Evolutionary conservation across 2,888 invertebrate species (phyloP).

Genomic region (Dasypolia templi): DNA sequence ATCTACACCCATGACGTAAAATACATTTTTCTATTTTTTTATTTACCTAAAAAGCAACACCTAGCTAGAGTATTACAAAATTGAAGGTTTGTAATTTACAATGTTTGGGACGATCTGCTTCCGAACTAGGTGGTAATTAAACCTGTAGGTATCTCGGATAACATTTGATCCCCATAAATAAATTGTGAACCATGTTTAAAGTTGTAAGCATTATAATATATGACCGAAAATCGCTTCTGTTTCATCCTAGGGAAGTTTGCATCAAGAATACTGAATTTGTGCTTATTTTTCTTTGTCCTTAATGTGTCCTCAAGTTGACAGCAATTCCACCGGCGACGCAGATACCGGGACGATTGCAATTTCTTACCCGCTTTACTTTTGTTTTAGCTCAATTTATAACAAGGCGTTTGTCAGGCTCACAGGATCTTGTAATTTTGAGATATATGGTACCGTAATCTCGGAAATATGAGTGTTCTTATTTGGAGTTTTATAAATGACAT

Average conservation of each 20-base stretch:
- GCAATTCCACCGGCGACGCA: constrained; percentile 34
- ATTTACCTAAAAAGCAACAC: no score
- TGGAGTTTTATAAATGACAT: constrained; percentile 12
- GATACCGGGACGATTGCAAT: constrained; percentile 44
- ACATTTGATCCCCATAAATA: no score
- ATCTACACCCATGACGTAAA: neutral
- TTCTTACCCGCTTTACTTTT: constrained; percentile 41
- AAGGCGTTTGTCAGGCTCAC: constrained; percentile 73
- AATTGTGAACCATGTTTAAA: no score
- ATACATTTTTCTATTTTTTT: no score
- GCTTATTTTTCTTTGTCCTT: constrained; percentile 31
- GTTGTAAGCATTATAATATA: no score
- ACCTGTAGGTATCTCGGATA: no score
- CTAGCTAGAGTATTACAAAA: no score
- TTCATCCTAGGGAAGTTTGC: no score
- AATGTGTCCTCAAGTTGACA: constrained; percentile 49
- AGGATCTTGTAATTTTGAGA: constrained; percentile 57
- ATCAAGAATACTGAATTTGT: constrained; percentile 6
- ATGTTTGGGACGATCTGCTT: no score
- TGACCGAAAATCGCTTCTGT: no score
- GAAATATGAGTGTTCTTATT: constrained; percentile 32
- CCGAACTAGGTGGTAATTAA: no score
- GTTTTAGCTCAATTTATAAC: constrained; percentile 69
- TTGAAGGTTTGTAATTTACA: no score
- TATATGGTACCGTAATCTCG: constrained; percentile 52